These are phyloP conservation scores for Pseudomyrmex sp. DNA, from an alignment of 1,140 invertebrate species.

Conservation along the genomic window DNA sequence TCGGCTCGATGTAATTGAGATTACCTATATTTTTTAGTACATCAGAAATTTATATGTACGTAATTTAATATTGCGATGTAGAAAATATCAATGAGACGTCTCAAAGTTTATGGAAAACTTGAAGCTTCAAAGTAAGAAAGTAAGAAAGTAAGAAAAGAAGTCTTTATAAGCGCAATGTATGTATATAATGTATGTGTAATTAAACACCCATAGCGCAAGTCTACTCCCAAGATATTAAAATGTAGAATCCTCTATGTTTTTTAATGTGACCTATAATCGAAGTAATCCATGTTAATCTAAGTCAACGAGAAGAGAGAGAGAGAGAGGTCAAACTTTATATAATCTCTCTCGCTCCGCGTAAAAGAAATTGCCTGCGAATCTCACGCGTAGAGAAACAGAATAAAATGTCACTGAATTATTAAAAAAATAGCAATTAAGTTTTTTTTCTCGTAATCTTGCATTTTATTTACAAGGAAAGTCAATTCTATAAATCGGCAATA, in stretches of 20 bases:
- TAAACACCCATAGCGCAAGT: slow-evolving; percentile 1
- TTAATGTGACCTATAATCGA: slow-evolving; percentile 45
- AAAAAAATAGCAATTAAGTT: slow-evolving; percentile 4
- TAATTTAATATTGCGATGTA: too few relatives aligned
- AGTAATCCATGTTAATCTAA: slow-evolving; percentile 44
- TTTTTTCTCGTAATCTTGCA: neutral
- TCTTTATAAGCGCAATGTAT: too few relatives aligned
- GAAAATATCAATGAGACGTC: too few relatives aligned
- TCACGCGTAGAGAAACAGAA: neutral
- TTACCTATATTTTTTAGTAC: too few relatives aligned
- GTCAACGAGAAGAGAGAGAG: neutral
- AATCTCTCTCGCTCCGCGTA: slow-evolving; percentile 25
- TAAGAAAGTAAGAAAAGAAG: too few relatives aligned
- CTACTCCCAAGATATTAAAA: slow-evolving; percentile 18
- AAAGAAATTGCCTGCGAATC: slow-evolving; percentile 25
- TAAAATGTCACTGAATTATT: slow-evolving; percentile 31
- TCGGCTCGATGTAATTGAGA: neutral
- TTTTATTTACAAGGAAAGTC: too few relatives aligned
- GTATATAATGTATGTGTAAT: neutral
- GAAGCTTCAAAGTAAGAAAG: neutral
- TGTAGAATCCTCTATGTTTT: slow-evolving; percentile 39
- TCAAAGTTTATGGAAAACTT: too few relatives aligned
- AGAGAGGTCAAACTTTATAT: slow-evolving; percentile 29
- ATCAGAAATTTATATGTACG: too few relatives aligned
- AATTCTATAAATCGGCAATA: too few relatives aligned